A percentile compares a stretch with the other conserved stretches of the same genome.
Evolutionary conservation across 23 tunicate genomes (phyloP).

Genomic region (Clavelina lepadiformis): DNA sequence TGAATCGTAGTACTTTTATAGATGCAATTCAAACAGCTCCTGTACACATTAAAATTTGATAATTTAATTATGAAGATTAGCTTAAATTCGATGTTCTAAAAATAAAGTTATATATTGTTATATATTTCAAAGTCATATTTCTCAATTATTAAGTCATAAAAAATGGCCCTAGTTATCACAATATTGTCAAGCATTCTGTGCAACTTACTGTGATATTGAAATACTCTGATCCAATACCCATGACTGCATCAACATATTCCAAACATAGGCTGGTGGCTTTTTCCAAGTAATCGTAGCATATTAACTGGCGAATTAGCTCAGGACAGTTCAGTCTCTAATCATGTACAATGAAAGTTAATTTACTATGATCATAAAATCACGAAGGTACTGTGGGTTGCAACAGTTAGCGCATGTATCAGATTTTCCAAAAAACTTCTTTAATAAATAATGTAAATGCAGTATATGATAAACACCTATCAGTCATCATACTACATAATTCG

Average conservation of each 20-base stretch:
- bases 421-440: background rate
- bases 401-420: background rate
- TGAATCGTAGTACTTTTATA: background rate
- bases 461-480: too few relatives aligned
- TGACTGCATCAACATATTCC: slow-evolving; percentile 50
- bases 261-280: slow-evolving; percentile 36
- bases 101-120: background rate
- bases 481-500: too few relatives aligned
- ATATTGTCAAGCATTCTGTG: too few relatives aligned
- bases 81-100: background rate
- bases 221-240: slow-evolving; percentile 29
- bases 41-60: background rate
- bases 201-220: slow-evolving; percentile 49
- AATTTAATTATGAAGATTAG: slow-evolving; percentile 1
- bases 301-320: slow-evolving; percentile 59
- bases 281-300: slow-evolving; percentile 63
- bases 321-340: slow-evolving; percentile 52
- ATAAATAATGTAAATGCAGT: background rate
- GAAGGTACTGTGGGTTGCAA: background rate
- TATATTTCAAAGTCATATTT: background rate
- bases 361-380: background rate
- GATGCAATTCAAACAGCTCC: background rate
- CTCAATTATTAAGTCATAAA: background rate
- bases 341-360: background rate
- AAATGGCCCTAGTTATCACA: too few relatives aligned